These are phyloP conservation scores for Notothenia rossii DNA, from an alignment of 2,113 vertebrate species.

Conservation along the genomic window DNA sequence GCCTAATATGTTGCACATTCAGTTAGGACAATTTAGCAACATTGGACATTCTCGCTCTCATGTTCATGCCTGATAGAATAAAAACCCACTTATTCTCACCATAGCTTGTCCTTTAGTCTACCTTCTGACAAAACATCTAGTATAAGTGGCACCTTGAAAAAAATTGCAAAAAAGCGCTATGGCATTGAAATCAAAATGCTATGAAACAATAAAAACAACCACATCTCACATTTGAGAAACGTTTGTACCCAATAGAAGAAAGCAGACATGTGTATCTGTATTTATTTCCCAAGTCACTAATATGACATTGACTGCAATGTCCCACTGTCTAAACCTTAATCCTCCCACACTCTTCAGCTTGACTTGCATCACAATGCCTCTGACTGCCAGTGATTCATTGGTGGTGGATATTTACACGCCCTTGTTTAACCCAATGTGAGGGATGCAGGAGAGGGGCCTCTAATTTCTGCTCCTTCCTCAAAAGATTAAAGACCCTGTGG, in stretches of 20 bases:
- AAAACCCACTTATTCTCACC: neutral
- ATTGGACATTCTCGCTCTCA: constrained; percentile 1
- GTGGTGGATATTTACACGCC: constrained; percentile 50
- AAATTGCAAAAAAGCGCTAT: neutral
- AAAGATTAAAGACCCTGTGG: constrained; percentile 78
- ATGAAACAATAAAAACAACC: neutral
- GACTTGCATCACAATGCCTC: constrained; percentile 3
- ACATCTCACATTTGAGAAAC: neutral
- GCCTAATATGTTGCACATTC: neutral
- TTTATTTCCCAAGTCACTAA: neutral
- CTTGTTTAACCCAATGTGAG: constrained; percentile 48
- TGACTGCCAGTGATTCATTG: constrained; percentile 53
- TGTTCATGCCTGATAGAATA: neutral
- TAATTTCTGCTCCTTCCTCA: constrained; percentile 80
- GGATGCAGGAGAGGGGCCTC: constrained; percentile 56
- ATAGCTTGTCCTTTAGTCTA: neutral
- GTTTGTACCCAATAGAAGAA: neutral
- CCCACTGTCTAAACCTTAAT: neutral
- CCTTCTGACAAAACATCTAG: neutral
- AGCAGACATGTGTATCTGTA: neutral
- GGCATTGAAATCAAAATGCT: neutral
- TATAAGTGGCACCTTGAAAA: neutral
- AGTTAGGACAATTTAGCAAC: neutral
- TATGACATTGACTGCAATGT: neutral
- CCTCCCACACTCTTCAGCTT: neutral